These are phyloP conservation scores for Bombyx mori DNA, from an alignment of 1,140 invertebrate species.

Conservation along the genomic window ASM3026992v2 NC_085118.1:1676501-1677000, in stretches of 20 bases:
- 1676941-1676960: too few relatives aligned
- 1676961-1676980: neutral
- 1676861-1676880: constrained; percentile 24
- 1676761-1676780: neutral
- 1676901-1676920: constrained; percentile 22
- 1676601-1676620: constrained; percentile 6
- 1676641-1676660: constrained; percentile 12
- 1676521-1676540: neutral
- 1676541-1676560: too few relatives aligned
- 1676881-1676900: constrained; percentile 37
- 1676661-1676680: neutral
- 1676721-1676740: neutral
- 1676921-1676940: neutral
- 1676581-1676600: neutral
- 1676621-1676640: constrained; percentile 23
- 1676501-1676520: neutral
- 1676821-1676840: neutral
- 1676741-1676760: neutral
- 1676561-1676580: too few relatives aligned
- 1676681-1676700: too few relatives aligned
- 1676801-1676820: neutral
- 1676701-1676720: neutral
- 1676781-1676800: neutral
- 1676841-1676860: neutral
- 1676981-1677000: neutral